Evolutionary conservation across 92 coral and sea anemone genomes (phyloP).

Genomic region (Micromussa lordhowensis): DNA sequence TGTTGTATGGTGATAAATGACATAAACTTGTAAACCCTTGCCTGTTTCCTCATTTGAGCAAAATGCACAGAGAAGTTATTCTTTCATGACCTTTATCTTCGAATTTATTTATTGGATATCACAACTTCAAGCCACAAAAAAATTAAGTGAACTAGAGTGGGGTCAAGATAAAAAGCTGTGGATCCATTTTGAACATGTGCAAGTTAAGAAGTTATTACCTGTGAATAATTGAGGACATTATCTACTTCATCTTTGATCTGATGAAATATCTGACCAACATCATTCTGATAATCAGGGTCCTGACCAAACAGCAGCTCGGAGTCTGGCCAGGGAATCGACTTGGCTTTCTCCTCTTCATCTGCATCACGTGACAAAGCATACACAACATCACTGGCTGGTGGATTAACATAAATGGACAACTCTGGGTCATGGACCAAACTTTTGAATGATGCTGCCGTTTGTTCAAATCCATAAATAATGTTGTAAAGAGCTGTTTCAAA

Average conservation of each 20-base stretch:
- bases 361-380: conserved; percentile 83
- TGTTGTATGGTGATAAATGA: too few species aligned
- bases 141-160: too few species aligned
- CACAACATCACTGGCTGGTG: conserved; percentile 91
- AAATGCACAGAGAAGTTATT: too few species aligned
- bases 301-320: conserved; percentile 82
- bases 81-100: too few species aligned
- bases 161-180: too few species aligned
- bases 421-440: conserved; percentile 83
- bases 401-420: conserved; percentile 78
- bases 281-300: conserved; percentile 87
- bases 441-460: conserved; percentile 76
- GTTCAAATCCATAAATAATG: conserved; percentile 84
- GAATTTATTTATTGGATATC: too few species aligned
- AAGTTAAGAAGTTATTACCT: conserved; percentile 55
- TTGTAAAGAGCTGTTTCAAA: conserved; percentile 73
- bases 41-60: too few species aligned
- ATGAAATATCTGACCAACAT: conserved; percentile 68
- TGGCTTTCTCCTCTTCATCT: conserved; percentile 76
- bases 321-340: conserved; percentile 87
- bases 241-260: conserved; percentile 76
- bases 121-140: too few species aligned
- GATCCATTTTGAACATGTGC: too few species aligned
- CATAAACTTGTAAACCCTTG: too few species aligned
- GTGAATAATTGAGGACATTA: conserved; percentile 76